Conservation (phyloP, 2,888 invertebrate genomes). For the Chesias legatella region DNA sequence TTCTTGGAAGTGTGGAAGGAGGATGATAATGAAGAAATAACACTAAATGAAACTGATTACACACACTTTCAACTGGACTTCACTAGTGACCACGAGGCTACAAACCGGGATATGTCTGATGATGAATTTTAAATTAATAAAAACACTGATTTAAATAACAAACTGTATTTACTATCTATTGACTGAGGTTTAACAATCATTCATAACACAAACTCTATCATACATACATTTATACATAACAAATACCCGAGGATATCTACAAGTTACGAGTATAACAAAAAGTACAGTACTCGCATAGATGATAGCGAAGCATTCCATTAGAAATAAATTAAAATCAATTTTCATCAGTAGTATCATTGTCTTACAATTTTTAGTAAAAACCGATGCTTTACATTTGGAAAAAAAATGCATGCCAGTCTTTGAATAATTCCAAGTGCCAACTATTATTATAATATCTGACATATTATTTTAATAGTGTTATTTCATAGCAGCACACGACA, state of each 20-base stretch:
- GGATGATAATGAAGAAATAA: slow-evolving; percentile 24
- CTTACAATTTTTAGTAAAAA: too few relatives aligned
- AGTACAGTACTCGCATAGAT: slow-evolving; percentile 13
- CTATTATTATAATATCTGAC: too few relatives aligned
- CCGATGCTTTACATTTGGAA: too few relatives aligned
- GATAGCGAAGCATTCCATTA: too few relatives aligned
- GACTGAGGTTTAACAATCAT: slow-evolving; percentile 51
- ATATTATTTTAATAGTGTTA: too few relatives aligned
- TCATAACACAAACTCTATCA: slow-evolving; percentile 39
- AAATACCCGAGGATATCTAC: slow-evolving; percentile 45
- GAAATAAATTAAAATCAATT: too few relatives aligned
- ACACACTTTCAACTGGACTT: slow-evolving; percentile 1
- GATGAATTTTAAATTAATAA: slow-evolving; percentile 37
- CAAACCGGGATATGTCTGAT: slow-evolving; percentile 10
- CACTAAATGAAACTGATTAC: slow-evolving; percentile 18
- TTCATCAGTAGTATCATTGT: too few relatives aligned
- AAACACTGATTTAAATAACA: slow-evolving; percentile 52
- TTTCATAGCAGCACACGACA: too few relatives aligned
- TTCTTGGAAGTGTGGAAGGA: slow-evolving; percentile 58
- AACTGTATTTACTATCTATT: slow-evolving; percentile 71
- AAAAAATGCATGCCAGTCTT: too few relatives aligned
- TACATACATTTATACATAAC: slow-evolving; percentile 49
- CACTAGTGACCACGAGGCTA: neutral
- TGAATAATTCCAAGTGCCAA: too few relatives aligned
- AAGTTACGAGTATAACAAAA: slow-evolving; percentile 16